Evolutionary conservation across 2,888 invertebrate species (phyloP).

Genomic region (Dicyrtomina minuta): DNA sequence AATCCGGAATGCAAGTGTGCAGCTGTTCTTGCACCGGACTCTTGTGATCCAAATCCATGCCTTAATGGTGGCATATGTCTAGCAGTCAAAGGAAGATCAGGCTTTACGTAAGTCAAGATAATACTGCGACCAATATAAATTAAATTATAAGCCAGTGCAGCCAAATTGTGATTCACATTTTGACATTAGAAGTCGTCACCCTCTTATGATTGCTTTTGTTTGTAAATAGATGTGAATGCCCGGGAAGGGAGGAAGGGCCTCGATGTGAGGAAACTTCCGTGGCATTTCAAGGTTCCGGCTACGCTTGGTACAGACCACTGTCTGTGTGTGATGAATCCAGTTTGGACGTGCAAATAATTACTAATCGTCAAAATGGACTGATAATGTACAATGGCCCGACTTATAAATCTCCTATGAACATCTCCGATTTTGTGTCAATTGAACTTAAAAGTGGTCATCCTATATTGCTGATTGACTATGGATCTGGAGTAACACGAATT

Average conservation of each 20-base stretch:
- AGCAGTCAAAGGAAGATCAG: slow-evolving; percentile 37
- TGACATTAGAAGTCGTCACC: slow-evolving; percentile 25
- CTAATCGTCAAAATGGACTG: slow-evolving; percentile 74
- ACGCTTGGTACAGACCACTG: slow-evolving; percentile 87
- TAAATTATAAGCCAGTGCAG: neutral
- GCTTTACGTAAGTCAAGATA: slow-evolving; percentile 34
- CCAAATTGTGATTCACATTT: neutral
- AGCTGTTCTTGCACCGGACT: slow-evolving; percentile 53
- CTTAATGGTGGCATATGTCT: slow-evolving; percentile 48
- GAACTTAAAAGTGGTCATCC: slow-evolving; percentile 83
- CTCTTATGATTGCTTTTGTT: neutral
- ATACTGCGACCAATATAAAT: no score
- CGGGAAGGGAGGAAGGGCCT: slow-evolving; percentile 76
- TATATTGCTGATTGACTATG: slow-evolving; percentile 81
- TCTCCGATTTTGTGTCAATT: slow-evolving; percentile 82
- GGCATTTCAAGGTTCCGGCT: slow-evolving; percentile 86
- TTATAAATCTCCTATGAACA: slow-evolving; percentile 36
- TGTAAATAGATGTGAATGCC: slow-evolving; percentile 72
- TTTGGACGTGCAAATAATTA: slow-evolving; percentile 77
- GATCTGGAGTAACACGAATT: slow-evolving; percentile 73
- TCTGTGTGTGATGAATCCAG: slow-evolving; percentile 82
- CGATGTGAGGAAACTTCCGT: slow-evolving; percentile 86
- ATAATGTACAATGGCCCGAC: slow-evolving; percentile 87
- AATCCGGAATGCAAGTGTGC: slow-evolving; percentile 70
- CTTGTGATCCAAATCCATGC: slow-evolving; percentile 56